Percentiles rank a stretch among this genome's conserved stretches.
Conservation (phyloP, 2,113 vertebrate genomes). For the Calcarius ornatus region DNA sequence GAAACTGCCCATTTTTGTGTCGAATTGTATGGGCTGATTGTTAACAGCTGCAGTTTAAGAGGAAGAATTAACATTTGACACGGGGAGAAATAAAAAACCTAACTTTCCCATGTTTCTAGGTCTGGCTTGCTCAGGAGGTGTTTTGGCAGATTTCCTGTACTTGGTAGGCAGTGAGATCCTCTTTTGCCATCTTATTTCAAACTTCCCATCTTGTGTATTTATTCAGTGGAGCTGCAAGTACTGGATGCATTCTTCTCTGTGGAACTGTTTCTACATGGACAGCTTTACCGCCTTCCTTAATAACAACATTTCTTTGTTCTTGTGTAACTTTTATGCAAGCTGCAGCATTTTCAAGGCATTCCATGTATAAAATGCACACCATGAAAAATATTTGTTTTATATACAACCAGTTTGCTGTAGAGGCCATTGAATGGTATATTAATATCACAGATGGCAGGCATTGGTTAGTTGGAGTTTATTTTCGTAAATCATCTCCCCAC, state of each 20-base stretch:
- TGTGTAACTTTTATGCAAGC: background rate
- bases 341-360: background rate
- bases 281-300: background rate
- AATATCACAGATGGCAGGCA: background rate
- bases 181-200: background rate
- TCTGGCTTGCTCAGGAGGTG: background rate
- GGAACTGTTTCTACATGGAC: background rate
- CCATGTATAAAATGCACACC: background rate
- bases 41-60: background rate
- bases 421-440: background rate
- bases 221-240: background rate
- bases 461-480: fast-evolving
- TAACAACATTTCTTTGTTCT: background rate
- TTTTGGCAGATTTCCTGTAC: background rate
- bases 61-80: background rate
- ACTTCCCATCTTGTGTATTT: background rate
- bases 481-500: background rate
- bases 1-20: background rate
- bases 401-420: background rate
- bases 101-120: background rate
- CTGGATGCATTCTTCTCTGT: background rate
- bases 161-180: background rate
- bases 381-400: background rate
- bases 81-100: background rate
- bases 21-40: background rate